phyloP scores from a whole-genome alignment of 64 coral and sea anemone species.

The Dendronephthya gigantea region DNA sequence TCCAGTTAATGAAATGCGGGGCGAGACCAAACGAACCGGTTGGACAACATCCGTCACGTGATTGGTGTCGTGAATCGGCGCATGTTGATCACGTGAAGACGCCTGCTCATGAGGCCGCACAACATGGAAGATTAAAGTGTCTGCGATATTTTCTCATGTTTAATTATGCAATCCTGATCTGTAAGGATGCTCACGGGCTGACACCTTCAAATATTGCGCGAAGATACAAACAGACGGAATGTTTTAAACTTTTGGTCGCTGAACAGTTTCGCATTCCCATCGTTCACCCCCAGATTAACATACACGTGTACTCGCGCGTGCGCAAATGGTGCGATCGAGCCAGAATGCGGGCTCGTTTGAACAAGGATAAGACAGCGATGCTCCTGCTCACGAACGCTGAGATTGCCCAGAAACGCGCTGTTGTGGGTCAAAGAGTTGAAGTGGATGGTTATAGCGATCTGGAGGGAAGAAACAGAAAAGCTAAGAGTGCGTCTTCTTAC shows the following conservation, averaged over 20 bases:
- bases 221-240: neutral
- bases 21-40: neutral
- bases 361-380: neutral
- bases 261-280: neutral
- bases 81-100: neutral
- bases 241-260: neutral
- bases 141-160: neutral
- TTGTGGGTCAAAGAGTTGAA: neutral
- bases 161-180: neutral
- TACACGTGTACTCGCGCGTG: neutral
- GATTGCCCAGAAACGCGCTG: neutral
- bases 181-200: neutral
- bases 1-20: neutral
- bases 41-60: neutral
- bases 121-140: neutral
- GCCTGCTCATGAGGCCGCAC: neutral
- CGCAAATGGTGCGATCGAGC: conserved; percentile 19
- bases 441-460: neutral
- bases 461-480: neutral
- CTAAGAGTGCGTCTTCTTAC: neutral
- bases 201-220: neutral
- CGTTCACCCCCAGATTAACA: neutral
- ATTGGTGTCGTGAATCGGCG: neutral
- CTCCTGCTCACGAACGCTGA: neutral
- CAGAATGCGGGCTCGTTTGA: neutral